Base-by-base conservation (phyloP, 2,113 vertebrate species). In the Bungarus multicinctus region DNA sequence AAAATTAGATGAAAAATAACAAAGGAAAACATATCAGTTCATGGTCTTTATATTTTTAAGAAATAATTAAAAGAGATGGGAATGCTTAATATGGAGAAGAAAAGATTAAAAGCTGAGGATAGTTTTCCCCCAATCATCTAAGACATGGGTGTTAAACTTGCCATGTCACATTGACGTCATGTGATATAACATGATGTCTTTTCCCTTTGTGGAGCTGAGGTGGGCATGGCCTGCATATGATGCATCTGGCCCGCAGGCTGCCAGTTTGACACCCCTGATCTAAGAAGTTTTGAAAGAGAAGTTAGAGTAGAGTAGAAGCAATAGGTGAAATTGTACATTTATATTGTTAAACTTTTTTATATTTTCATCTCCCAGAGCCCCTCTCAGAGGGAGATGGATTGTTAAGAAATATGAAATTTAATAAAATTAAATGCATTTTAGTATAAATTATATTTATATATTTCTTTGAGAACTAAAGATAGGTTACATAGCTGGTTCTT, bases 91-190 rank as follows among this genome's bases (percentile, higher is more conserved):
- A 20, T 39, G 6, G 69, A 81, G 69, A 81, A 39, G 64, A 16
- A 69, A 69, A 69, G n/a, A 81, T 81, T 39, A 81, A 39, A 39
- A 81, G n/a, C 69, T 39, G n/a, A 22, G 34, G 34, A 81, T 81
- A 39, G 18, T 81, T 34, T 20, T 0, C 34, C 3, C 6, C n/a
- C 6, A 81, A 81, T 43, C 74, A 81, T 81, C 18, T 81, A 20
- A 81, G n/a, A 74, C 6, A 58, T 0, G 57, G 23, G 7, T 57
- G 6, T 25, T 8, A 58, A 58, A 58, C 23, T 25, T 2, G 25
- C 1, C 0, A 9, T 0, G 8, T 58, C 57, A 25, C 1, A 1
- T 52, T 52, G 57, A 7, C 1, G 0, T 9, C 57, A 58, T 2
- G 1, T 27, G 57, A 58, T 1, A 2, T 10, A 25, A 27, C 2